phyloP scores from a whole-genome alignment of 2,888 invertebrate species.

The Abscondita cerata region DNA sequence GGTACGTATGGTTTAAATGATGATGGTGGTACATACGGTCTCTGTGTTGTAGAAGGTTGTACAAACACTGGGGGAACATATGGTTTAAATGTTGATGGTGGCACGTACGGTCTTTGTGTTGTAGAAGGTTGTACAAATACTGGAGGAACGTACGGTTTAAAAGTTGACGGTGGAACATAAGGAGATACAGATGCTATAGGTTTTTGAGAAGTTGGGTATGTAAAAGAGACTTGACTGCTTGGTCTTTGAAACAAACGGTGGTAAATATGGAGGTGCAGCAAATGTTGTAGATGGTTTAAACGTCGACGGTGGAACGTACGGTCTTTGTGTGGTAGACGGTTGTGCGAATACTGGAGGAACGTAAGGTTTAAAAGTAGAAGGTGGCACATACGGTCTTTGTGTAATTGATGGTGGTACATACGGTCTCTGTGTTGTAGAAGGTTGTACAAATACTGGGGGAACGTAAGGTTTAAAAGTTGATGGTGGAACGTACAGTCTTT shows the following conservation, averaged over 20 bases:
- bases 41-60: neutral
- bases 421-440: neutral
- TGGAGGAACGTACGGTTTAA: no score
- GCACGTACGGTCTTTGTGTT: neutral
- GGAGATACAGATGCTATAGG: neutral
- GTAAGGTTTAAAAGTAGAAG: neutral
- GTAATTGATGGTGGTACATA: neutral
- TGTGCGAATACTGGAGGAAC: neutral
- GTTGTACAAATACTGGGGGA: neutral
- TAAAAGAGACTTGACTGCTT: no score
- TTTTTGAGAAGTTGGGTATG: neutral
- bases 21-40: neutral
- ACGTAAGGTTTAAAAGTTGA: neutral
- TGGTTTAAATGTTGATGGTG: neutral
- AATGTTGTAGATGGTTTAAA: neutral
- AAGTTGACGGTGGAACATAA: neutral
- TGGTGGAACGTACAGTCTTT: neutral
- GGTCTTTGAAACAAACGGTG: no score
- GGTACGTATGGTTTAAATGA: neutral
- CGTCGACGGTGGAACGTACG: neutral
- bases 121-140: no score
- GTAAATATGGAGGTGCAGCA: conserved; percentile 1
- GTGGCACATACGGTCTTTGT: neutral
- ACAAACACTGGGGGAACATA: neutral
- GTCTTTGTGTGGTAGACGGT: neutral